Conservation (phyloP, 2,797 vertebrate species). For the Pseudocheirus occidentalis region DNA sequence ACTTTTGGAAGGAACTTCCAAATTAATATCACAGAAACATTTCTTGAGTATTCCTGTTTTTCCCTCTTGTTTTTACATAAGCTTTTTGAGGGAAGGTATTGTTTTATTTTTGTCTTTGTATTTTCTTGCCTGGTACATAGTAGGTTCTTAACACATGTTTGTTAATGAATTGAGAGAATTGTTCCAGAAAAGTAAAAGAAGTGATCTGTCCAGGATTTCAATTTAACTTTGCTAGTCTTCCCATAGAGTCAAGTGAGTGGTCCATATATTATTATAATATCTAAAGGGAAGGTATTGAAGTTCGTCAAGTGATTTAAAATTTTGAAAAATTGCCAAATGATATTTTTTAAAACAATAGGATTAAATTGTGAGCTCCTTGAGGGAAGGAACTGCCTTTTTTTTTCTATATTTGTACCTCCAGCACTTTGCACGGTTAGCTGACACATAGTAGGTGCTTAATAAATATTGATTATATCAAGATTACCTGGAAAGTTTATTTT, state of each 20-base stretch:
- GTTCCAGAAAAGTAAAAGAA: too few species aligned
- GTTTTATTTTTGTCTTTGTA: too few species aligned
- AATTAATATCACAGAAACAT: too few species aligned
- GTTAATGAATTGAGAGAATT: too few species aligned
- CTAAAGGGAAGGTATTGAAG: slow-evolving; percentile 60
- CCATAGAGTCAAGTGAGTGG: neutral
- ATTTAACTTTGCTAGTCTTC: slow-evolving; percentile 55
- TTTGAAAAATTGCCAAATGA: neutral
- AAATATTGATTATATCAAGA: slow-evolving; percentile 21
- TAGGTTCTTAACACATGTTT: too few species aligned
- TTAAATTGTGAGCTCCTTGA: neutral
- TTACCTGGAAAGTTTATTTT: slow-evolving; percentile 70
- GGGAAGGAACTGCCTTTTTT: neutral
- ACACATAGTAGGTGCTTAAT: neutral
- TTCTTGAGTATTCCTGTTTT: too few species aligned
- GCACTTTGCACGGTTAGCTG: neutral
- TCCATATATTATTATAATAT: slow-evolving; percentile 54
- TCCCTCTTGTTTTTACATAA: too few species aligned
- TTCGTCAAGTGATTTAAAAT: slow-evolving; percentile 2
- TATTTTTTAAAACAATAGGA: neutral
- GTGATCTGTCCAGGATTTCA: neutral
- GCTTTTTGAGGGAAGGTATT: too few species aligned
- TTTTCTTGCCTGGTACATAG: too few species aligned
- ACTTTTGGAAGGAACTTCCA: too few species aligned
- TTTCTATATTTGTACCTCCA: neutral